Evolutionary conservation across 2,113 vertebrate genomes (phyloP).

Genomic region (Dryoscopus gambensis): DNA sequence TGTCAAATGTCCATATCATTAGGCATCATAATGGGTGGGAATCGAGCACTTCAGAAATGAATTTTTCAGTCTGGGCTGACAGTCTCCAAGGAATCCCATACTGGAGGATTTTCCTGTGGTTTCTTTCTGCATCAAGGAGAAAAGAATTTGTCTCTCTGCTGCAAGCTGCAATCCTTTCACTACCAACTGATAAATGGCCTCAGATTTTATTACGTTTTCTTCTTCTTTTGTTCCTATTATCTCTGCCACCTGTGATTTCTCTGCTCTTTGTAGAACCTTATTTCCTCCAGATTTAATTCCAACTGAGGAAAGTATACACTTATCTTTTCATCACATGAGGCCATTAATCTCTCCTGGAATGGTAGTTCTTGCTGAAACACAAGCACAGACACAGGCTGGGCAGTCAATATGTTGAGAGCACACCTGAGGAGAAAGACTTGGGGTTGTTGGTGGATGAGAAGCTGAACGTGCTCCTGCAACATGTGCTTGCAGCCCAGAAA

Average conservation of each 20-base stretch:
- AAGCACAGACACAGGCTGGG: not conserved
- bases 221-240: conserved; percentile 5
- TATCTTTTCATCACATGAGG: not conserved
- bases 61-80: not conserved
- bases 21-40: not conserved
- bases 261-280: not conserved
- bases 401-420: not conserved
- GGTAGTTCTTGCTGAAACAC: not conserved
- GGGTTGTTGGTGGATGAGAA: not conserved
- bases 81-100: not conserved
- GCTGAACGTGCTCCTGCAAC: accelerated
- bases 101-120: not conserved
- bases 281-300: conserved; percentile 27
- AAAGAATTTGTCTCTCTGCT: not conserved
- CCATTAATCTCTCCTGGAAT: not conserved
- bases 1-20: not conserved
- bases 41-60: not conserved
- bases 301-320: not conserved
- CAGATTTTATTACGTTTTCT: conserved; percentile 8
- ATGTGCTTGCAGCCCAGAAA: not conserved
- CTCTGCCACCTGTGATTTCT: conserved; percentile 10
- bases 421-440: not conserved
- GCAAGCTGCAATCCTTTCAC: not conserved
- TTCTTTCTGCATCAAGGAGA: not conserved
- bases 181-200: not conserved